Conservation (phyloP, 1,140 invertebrate genomes). For the Heliconius himera region DNA sequence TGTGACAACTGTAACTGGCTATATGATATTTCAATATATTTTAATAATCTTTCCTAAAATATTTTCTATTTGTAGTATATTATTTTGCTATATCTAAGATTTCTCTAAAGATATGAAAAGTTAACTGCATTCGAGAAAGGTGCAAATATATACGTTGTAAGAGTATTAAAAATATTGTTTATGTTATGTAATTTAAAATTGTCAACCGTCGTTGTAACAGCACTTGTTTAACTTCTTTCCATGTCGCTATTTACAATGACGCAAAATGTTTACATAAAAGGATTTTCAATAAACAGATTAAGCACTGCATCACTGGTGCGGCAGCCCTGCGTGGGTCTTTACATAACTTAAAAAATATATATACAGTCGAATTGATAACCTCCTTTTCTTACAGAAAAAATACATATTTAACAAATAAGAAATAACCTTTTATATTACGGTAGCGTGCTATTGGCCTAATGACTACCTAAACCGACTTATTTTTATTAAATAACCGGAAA, state of each 20-base stretch:
- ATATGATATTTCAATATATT: too few species aligned
- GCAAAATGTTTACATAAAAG: constrained; percentile 31
- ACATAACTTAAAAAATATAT: neutral
- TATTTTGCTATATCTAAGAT: too few species aligned
- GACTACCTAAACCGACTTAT: too few species aligned
- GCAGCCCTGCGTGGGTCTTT: neutral
- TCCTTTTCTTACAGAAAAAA: too few species aligned
- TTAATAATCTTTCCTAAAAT: too few species aligned
- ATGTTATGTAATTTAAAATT: neutral
- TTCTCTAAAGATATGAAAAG: too few species aligned
- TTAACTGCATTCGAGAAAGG: too few species aligned
- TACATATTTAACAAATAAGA: neutral
- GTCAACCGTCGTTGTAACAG: neutral
- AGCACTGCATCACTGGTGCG: neutral
- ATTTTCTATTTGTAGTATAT: too few species aligned
- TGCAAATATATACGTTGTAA: neutral
- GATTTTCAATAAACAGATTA: constrained; percentile 28
- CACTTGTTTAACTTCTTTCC: constrained; percentile 33
- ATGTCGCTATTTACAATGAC: constrained; percentile 20
- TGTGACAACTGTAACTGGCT: neutral
- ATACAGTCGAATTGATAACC: too few species aligned
- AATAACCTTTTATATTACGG: too few species aligned
- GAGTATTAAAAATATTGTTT: neutral
- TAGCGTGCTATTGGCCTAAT: too few species aligned
- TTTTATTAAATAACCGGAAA: too few species aligned